Percentiles rank a stretch among this genome's conserved stretches.
Conservation (phyloP, 2,113 vertebrate genomes). For the Tyto alba region DNA sequence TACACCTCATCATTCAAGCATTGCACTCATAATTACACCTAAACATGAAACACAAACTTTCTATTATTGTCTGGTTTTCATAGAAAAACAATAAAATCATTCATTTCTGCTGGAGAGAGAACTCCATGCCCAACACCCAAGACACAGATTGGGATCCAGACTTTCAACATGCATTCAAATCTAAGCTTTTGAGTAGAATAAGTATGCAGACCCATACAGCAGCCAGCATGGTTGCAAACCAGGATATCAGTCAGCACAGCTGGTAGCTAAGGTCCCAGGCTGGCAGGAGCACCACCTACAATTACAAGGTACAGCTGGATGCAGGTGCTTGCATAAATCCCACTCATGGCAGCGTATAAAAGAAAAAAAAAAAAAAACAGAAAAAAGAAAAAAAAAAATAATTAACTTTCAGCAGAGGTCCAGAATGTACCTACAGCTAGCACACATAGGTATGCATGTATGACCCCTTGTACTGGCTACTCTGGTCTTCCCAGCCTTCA, state of each 20-base stretch:
- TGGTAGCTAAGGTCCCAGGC: not conserved
- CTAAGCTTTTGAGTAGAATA: not conserved
- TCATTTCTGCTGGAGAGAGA: not conserved
- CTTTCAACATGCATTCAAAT: not conserved
- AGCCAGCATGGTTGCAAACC: not conserved
- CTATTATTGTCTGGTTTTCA: not conserved
- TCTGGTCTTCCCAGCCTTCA: not conserved
- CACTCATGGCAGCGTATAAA: not conserved
- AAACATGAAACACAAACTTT: not conserved
- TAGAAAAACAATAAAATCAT: not conserved
- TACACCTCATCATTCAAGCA: constrained; percentile 15
- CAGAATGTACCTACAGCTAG: not conserved
- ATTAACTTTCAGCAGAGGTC: not conserved
- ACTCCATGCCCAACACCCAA: not conserved
- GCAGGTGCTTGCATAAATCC: not conserved
- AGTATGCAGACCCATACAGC: not conserved
- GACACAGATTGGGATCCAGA: not conserved
- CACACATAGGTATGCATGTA: accelerated
- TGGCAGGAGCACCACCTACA: not conserved
- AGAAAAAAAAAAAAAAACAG: accelerated
- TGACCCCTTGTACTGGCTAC: not conserved
- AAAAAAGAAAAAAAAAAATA: not conserved
- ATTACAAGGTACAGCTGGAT: not conserved
- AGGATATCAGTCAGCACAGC: not conserved
- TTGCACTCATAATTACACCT: not conserved